Evolutionary conservation across 2,113 vertebrate genomes (phyloP).

Genomic region (Nematolebias whitei): DNA sequence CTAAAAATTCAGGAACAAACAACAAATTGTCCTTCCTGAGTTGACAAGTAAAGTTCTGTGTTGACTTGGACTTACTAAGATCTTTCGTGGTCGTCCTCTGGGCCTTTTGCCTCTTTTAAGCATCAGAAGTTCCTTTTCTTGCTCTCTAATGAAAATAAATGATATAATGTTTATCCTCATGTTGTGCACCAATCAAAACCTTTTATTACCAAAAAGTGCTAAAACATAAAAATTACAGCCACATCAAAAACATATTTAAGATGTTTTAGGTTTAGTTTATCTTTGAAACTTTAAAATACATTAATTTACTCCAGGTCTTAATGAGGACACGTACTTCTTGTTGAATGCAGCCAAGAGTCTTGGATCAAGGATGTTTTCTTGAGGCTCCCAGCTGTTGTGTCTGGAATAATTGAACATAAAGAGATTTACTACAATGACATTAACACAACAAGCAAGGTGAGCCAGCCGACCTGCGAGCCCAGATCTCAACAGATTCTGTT

Average conservation of each 20-base stretch:
- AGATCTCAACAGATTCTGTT: no score
- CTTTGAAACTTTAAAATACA: no score
- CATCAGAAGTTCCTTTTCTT: constrained; percentile 91
- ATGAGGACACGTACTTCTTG: constrained; percentile 85
- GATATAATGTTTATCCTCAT: no score
- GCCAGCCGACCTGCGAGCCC: no score
- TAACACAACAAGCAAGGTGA: no score
- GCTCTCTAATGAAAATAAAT: constrained; percentile 80
- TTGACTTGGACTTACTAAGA: constrained; percentile 76
- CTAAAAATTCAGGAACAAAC: constrained; percentile 60
- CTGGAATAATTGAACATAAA: constrained; percentile 73
- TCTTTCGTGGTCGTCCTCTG: constrained; percentile 91
- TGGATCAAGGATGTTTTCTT: constrained; percentile 97
- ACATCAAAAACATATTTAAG: no score
- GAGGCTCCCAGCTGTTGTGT: constrained; percentile 99
- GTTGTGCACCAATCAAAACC: background rate
- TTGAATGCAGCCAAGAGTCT: constrained; percentile 95
- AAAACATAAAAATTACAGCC: no score
- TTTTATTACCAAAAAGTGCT: background rate
- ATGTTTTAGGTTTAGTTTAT: no score
- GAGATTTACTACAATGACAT: background rate
- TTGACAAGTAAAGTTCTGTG: fast-evolving
- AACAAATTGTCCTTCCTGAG: background rate
- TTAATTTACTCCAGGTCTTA: no score
- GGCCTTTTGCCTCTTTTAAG: constrained; percentile 92